Evolutionary conservation across 1,140 invertebrate genomes (phyloP).

Genomic region (Eueides isabella): DNA sequence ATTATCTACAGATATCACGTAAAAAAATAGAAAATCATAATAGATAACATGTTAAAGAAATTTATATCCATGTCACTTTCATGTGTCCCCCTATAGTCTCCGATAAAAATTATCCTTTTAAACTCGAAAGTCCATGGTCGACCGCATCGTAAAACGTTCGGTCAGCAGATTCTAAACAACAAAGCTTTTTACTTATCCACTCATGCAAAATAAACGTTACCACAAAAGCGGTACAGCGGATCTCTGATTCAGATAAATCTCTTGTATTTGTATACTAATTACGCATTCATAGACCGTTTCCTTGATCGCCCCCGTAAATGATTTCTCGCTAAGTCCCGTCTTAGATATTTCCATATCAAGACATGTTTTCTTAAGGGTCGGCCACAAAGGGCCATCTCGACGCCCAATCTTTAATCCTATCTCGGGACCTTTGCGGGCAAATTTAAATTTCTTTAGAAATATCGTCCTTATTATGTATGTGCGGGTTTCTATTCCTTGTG

Average conservation of each 20-base stretch:
- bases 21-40: background rate
- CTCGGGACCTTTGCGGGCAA: slow-evolving; percentile 81
- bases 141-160: slow-evolving; percentile 62
- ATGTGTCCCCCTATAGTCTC: slow-evolving; percentile 44
- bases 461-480: slow-evolving; percentile 81
- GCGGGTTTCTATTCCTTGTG: slow-evolving; percentile 80
- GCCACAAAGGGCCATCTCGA: slow-evolving; percentile 79
- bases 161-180: slow-evolving; percentile 61
- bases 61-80: slow-evolving; percentile 17
- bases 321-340: slow-evolving; percentile 73
- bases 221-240: slow-evolving; percentile 53
- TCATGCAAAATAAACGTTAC: slow-evolving; percentile 65
- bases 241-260: slow-evolving; percentile 46
- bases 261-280: slow-evolving; percentile 59
- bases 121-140: slow-evolving; percentile 60
- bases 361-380: slow-evolving; percentile 81
- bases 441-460: slow-evolving; percentile 83
- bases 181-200: slow-evolving; percentile 60
- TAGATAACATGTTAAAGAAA: slow-evolving; percentile 6
- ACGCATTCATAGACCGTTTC: slow-evolving; percentile 67
- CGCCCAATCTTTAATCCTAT: slow-evolving; percentile 82
- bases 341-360: slow-evolving; percentile 81
- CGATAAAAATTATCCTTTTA: slow-evolving; percentile 72
- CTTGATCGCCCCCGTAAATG: slow-evolving; percentile 74
- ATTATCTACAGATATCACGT: background rate